A percentile compares a stretch with the other conserved stretches of the same genome.
Evolutionary conservation across 2,113 vertebrate genomes (phyloP).

Genomic region (Dipodomys ordii): DNA sequence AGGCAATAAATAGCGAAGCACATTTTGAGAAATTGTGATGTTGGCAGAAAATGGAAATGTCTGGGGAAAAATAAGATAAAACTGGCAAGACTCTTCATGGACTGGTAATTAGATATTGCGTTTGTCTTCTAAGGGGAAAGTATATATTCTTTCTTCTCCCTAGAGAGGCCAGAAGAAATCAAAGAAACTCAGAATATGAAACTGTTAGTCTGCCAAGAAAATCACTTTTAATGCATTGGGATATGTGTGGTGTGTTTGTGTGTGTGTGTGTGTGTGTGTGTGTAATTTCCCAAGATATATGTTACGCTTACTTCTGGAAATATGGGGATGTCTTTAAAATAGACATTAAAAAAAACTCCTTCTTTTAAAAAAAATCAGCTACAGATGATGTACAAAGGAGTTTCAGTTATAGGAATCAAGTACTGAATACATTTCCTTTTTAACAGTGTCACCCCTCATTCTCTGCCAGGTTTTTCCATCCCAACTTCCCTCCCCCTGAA

Average conservation of each 20-base stretch:
- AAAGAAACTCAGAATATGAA: conserved; percentile 51
- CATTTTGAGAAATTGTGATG: conserved; percentile 37
- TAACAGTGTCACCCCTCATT: no score
- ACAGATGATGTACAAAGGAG: no score
- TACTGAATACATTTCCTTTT: no score
- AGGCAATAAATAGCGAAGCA: not conserved
- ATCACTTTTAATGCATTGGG: conserved; percentile 21
- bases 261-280: not conserved
- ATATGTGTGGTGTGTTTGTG: not conserved
- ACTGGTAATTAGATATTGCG: conserved; percentile 37
- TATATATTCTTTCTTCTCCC: conserved; percentile 16
- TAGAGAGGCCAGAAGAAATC: not conserved
- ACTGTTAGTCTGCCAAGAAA: conserved; percentile 61
- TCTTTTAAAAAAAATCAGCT: no score
- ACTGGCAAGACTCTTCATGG: conserved; percentile 28
- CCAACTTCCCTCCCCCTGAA: no score
- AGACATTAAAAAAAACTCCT: no score
- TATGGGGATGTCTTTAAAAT: not conserved
- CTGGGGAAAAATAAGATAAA: conserved; percentile 56
- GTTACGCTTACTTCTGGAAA: conserved; percentile 16
- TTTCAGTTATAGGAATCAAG: no score
- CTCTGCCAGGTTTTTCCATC: no score
- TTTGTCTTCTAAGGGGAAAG: conserved; percentile 64
- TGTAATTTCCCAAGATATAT: not conserved
- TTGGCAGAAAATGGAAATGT: conserved; percentile 59